These are phyloP conservation scores for Rhodophaea formosa DNA, from an alignment of 2,888 invertebrate species.

Conservation along the genomic window DNA sequence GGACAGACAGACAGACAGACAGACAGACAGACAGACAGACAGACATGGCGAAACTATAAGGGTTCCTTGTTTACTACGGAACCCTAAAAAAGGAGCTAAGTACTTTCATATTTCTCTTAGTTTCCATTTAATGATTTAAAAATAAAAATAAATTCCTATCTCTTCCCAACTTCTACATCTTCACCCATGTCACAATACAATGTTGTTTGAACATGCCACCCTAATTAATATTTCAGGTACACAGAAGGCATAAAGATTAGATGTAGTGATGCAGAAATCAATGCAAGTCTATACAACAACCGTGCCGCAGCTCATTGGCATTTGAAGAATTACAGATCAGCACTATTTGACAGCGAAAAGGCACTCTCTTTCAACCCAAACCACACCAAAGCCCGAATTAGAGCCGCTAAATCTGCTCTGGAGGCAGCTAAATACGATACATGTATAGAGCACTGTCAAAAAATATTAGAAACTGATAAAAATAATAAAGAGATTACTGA, in stretches of 20 bases:
- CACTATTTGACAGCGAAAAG: slow-evolving; percentile 89
- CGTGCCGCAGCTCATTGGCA: slow-evolving; percentile 94
- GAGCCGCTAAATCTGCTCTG: slow-evolving; percentile 88
- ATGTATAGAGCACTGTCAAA: slow-evolving; percentile 87
- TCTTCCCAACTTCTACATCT: too few species aligned
- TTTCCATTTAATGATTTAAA: too few species aligned
- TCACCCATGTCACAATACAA: too few species aligned
- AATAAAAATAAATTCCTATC: too few species aligned
- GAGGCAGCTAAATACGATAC: slow-evolving; percentile 85
- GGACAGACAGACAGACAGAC: too few species aligned
- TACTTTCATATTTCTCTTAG: too few species aligned
- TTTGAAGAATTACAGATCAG: slow-evolving; percentile 90
- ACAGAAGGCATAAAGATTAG: slow-evolving; percentile 93
- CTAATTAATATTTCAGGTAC: slow-evolving; percentile 80
- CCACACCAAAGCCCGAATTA: slow-evolving; percentile 88
- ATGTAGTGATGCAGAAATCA: slow-evolving; percentile 85
- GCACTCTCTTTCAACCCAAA: slow-evolving; percentile 88
- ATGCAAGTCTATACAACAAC: slow-evolving; percentile 94
- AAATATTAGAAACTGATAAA: slow-evolving; percentile 80
- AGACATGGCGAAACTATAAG: too few species aligned
- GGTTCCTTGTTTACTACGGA: too few species aligned
- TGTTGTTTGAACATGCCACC: too few species aligned
- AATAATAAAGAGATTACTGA: slow-evolving; percentile 73
- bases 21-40: too few species aligned
- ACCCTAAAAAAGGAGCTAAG: too few species aligned